These are phyloP conservation scores for Pogonomyrmex barbatus DNA, from an alignment of 1,140 invertebrate genomes.

Conservation along the genomic window DNA sequence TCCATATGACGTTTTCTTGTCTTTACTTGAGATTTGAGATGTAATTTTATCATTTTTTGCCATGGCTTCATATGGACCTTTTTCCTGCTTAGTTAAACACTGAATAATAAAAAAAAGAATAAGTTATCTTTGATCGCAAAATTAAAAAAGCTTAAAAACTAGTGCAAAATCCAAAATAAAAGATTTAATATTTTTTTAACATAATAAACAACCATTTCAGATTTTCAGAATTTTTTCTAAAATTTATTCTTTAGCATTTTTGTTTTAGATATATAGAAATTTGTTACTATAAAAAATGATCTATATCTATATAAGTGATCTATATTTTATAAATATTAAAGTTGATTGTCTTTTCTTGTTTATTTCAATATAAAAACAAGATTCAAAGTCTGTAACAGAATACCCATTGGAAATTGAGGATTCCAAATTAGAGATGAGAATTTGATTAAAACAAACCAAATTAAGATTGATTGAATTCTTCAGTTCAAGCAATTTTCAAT, in stretches of 20 bases:
- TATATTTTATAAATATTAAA: not conserved
- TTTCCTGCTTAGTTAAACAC: conserved; percentile 68
- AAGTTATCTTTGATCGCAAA: not conserved
- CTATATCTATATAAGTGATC: not conserved
- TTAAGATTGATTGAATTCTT: too few relatives aligned
- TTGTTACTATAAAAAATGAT: not conserved
- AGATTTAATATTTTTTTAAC: not conserved
- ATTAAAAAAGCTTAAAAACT: not conserved
- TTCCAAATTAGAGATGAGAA: too few relatives aligned
- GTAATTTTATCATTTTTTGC: conserved; percentile 66
- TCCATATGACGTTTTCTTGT: conserved; percentile 72
- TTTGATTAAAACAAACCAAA: too few relatives aligned
- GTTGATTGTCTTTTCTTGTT: not conserved
- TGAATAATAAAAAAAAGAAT: conserved; percentile 34
- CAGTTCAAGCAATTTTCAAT: too few relatives aligned
- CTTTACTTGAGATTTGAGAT: not conserved
- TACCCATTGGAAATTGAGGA: too few relatives aligned
- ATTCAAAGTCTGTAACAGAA: too few relatives aligned
- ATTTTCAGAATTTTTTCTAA: not conserved
- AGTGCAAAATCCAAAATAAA: not conserved
- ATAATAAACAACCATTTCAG: not conserved
- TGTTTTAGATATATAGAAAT: not conserved
- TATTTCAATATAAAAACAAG: not conserved
- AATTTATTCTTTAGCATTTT: too few relatives aligned
- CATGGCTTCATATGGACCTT: conserved; percentile 59